Evolutionary conservation across 2,888 invertebrate species (phyloP), one percentile per base, ranked within the genome.

Genomic region (Tinea pellionella): DNA sequence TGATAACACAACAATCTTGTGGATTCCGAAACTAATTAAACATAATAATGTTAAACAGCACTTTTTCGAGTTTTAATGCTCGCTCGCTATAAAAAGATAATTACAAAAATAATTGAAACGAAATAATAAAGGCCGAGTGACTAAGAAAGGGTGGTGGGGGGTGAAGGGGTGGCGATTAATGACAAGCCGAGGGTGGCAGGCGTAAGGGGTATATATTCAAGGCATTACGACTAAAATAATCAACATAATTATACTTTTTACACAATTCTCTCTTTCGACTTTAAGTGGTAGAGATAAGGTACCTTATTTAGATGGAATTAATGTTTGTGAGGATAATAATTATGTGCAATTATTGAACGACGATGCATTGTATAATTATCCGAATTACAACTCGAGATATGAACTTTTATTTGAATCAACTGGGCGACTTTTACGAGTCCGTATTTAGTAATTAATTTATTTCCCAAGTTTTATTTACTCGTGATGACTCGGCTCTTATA

Each of bases 71-170:
- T 83, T 85, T 85, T 84, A 85, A 86, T 85, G 84, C 77, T 73
- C 73, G 72, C 75, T 74, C 73, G 81, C 84, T 81, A 82, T 87
- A 87, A 87, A 86, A 87, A 86, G 85, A 86, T 86, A 86, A 86
- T 86, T 85, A 86, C 83, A 78, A 86, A 87, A 85, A 87, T 87
- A 87, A 86, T 86, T 86, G 85, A 87, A 87, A 85, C 85, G 86
- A 86, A 87, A 87, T 86, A 85, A 85, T 86, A 83, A 83, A 84
- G 78, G 80, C 55, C 32, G 42, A 42, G 59, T 19, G 74, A 69
- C 73, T 67, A 69, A 71, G 70, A 65, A 60, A 61, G 67, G 68
- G 70, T 68, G 67, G 68, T 66, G 63, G 66, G 63, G 66, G 74
- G 74, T 74, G 77, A 75, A 66, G 63, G 66, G 74, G 74, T 74